Evolutionary conservation across 2,888 invertebrate species (phyloP).

Genomic region (Eupithecia inturbata): DNA sequence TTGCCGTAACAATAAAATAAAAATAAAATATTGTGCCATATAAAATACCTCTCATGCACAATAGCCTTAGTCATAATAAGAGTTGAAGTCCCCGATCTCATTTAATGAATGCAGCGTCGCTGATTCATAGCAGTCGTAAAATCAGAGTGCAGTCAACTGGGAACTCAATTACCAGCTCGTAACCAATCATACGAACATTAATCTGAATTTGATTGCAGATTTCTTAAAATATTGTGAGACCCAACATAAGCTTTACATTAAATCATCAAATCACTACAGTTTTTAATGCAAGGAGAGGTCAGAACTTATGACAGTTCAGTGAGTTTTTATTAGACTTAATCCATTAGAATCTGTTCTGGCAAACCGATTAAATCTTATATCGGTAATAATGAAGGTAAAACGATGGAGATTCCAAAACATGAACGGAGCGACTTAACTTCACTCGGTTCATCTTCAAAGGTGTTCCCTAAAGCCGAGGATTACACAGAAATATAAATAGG

Average conservation of each 20-base stretch:
- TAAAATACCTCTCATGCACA: constrained; percentile 36
- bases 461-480: constrained; percentile 5
- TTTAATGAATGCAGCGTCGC: constrained; percentile 67
- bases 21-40: not conserved
- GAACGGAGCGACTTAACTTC: not conserved
- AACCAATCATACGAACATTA: constrained; percentile 48
- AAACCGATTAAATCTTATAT: not conserved
- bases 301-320: not conserved
- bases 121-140: constrained; percentile 72
- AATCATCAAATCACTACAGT: not conserved
- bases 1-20: not conserved
- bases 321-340: not conserved
- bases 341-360: not conserved
- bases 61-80: constrained; percentile 58
- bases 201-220: constrained; percentile 41
- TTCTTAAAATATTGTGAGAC: constrained; percentile 17
- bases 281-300: not conserved
- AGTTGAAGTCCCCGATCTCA: constrained; percentile 52
- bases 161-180: constrained; percentile 57
- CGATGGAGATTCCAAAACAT: not conserved
- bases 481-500: constrained; percentile 9
- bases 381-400: not conserved
- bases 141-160: constrained; percentile 65
- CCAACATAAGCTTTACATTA: not conserved
- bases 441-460: not conserved